These are phyloP conservation scores for Pachymerium ferrugineum DNA, from an alignment of 2,888 invertebrate genomes.

Conservation along the genomic window DNA sequence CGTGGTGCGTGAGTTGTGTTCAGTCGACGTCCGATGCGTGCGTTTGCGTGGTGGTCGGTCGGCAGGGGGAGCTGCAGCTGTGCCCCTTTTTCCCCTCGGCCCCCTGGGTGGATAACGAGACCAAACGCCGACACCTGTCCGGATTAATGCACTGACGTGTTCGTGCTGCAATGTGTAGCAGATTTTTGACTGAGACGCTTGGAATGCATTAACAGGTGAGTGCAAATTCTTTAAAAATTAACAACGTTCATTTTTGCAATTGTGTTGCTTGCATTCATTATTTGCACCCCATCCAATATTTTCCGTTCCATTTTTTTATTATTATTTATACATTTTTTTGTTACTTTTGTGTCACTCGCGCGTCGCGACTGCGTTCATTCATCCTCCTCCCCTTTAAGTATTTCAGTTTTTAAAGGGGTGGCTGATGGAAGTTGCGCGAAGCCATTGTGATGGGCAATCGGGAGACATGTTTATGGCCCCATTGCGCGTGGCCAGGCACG, in stretches of 20 bases:
- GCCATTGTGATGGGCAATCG: slow-evolving; percentile 17
- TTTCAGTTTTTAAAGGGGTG: slow-evolving; percentile 18
- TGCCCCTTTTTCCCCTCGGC: neutral
- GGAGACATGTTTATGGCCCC: slow-evolving; percentile 17
- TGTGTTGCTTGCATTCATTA: too few species aligned
- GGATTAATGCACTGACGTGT: slow-evolving; percentile 13
- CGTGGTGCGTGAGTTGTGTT: neutral
- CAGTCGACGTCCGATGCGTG: neutral
- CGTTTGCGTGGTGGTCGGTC: neutral
- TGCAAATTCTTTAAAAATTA: neutral
- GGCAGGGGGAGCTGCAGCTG: neutral
- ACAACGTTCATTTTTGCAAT: too few species aligned
- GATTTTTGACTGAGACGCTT: neutral
- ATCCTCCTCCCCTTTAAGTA: neutral
- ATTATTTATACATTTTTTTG: too few species aligned
- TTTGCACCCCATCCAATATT: too few species aligned
- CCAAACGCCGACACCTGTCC: slow-evolving; percentile 1
- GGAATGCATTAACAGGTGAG: neutral
- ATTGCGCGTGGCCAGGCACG: slow-evolving; percentile 16
- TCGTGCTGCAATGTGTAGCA: neutral
- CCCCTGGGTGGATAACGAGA: slow-evolving; percentile 3
- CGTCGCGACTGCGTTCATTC: neutral
- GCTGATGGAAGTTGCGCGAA: slow-evolving; percentile 12
- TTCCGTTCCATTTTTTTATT: too few species aligned
- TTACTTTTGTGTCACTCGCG: neutral